Evolutionary conservation across 2,113 vertebrate genomes (phyloP), one percentile per base, ranked within the genome.

Genomic region (Panthera uncia): DNA sequence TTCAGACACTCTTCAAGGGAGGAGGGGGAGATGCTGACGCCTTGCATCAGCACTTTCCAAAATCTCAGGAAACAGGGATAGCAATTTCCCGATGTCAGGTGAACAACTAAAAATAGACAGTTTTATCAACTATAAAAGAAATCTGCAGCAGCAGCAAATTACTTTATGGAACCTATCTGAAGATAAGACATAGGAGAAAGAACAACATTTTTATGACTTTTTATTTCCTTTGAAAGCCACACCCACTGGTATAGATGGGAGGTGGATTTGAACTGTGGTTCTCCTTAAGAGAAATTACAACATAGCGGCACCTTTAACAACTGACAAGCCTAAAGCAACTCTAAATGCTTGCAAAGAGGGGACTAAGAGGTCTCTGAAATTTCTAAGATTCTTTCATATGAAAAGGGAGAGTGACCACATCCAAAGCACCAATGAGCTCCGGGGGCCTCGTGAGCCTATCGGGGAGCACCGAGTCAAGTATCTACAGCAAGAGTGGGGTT

Each of bases 131-230:
- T 29, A 3, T 80, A 86, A 87, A 52, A 69, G 31, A 57, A 97
- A 93, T 66, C 3, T 92, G 94, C 85, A 81, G 76, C 4, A 14
- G n/a, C 65, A 91, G 81, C 84, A 89, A 82, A 94, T 81, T 78
- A 79, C 12, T 94, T 92, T 71, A 92, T 73, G 63, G 69, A 91
- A 66, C 92, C 84, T 48, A 94, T 1, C 0, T 73, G 12, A 93
- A 91, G 96, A 97, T 97, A 97, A 94, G 87, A 80, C 27, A 41
- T 4, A 71, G 2, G 7, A 95, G n/a, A 76, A 65, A 79, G 57
- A 94, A 69, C 41, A 80, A 79, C 8, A 29, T 21, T 29, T 95
- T 96, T 85, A 96, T 96, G 90, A 21, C 57, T 52, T 85, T 79
- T 91, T 38, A 96, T 66, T 93, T 87, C 23, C 71, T 71, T 91